Evolutionary conservation across 2,113 vertebrate species (phyloP), one percentile per base, ranked within the genome.

Genomic region (Oncorhynchus nerka): DNA sequence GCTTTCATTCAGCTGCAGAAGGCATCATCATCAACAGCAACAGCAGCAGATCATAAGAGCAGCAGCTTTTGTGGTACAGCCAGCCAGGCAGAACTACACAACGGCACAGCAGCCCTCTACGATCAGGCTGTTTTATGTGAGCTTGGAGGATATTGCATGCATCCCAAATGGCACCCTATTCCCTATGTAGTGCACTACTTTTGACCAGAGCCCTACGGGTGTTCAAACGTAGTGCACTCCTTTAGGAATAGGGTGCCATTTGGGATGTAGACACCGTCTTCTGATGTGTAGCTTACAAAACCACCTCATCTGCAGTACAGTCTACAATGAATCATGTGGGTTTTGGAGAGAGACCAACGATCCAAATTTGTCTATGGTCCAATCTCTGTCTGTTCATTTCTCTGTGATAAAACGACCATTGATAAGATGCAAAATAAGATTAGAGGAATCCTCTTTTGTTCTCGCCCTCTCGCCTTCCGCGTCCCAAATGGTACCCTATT

Each of bases 391-490:
- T 30, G 49, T 51, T 39, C 15, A 19, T 45, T 45, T 55, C 51
- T 55, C 5, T 55, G 12, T 67, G 28, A 70, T 70, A 62, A 62
- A 61, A 70, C 8, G 19, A 8, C 32, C 51, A 70, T 65, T 67
- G 32, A 70, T 59, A 70, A 70, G 45, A 13, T 68, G 70, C 48
- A 68, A 4, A 26, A 6, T 57, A 45, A 34, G 19, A 70, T 72
- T 66, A 55, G 3, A 77, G 9, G 9, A 20, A 19, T 67, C 5
- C 5, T 20, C 1, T 5, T 26, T 30, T 34, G 26, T 32, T 48
- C 34, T 66, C 57, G 45, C 71, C 76, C 78, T 45, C 70, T 77
- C 78, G 78, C 80, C 77, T 69, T 26, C 84, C 81, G 45, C 77
- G 74, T 74, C 51, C 51, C 39, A 39, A 39, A 39, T 9, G 39